Evolutionary conservation across 1,140 invertebrate species (phyloP).

Genomic region (Agrypnia vestita): DNA sequence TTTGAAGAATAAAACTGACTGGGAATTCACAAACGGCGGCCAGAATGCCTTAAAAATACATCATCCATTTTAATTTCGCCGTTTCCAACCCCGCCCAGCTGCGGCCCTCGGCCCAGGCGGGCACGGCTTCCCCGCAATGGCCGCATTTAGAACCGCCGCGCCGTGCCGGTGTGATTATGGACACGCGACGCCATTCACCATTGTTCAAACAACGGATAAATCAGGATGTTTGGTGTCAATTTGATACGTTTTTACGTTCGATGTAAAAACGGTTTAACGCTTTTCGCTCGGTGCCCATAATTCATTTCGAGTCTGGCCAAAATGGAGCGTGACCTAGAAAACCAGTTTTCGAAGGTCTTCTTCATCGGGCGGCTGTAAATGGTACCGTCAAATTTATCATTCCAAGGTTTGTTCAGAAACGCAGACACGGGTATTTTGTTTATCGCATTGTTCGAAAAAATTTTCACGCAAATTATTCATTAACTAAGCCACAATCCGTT

Average conservation of each 20-base stretch:
- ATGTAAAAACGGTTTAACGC: too few species aligned
- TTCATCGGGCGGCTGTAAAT: background rate
- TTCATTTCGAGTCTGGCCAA: conserved; percentile 16
- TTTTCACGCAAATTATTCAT: too few species aligned
- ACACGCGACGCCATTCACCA: background rate
- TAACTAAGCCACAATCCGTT: too few species aligned
- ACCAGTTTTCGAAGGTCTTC: conserved; percentile 2
- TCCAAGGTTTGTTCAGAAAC: background rate
- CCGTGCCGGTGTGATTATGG: background rate
- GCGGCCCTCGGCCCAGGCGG: background rate
- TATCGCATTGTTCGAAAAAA: too few species aligned
- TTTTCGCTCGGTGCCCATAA: background rate
- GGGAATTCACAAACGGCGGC: too few species aligned
- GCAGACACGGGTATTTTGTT: background rate
- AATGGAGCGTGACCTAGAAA: conserved; percentile 16
- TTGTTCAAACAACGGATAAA: conserved; percentile 5
- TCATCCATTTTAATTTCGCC: conserved; percentile 7
- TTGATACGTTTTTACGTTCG: background rate
- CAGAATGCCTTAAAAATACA: too few species aligned
- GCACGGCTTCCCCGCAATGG: background rate
- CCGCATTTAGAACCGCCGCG: conserved; percentile 9
- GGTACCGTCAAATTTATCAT: background rate
- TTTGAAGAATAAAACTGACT: too few species aligned
- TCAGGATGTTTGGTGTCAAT: conserved; percentile 6
- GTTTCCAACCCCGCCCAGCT: background rate